Evolutionary conservation across 2,888 invertebrate genomes (phyloP), one percentile per base, ranked within the genome.

Genomic region (Thymelicus sylvestris): DNA sequence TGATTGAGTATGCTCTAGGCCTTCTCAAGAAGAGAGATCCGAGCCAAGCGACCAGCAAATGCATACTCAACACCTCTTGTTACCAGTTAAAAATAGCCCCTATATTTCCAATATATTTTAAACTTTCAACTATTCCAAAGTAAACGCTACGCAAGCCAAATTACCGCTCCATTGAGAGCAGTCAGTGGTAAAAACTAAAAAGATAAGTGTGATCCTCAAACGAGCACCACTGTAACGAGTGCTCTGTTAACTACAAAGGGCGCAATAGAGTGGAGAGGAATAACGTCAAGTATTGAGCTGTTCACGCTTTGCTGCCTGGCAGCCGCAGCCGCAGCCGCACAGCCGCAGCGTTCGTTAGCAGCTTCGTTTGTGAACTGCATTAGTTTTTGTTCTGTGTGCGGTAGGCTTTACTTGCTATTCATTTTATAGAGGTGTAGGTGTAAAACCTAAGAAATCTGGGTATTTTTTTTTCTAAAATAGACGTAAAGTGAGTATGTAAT

Each of bases 181-280:
- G 19, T 52, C 15, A 52, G 19, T 12, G 50, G 31, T 31, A 5
- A 31, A 19, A 12, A 19, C 6, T 19, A 52, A 52, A 52, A 52
- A 52, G 50, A 19, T 52, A 52, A 52, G 50, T 52, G 50, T 19
- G 19, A 19, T 50, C 15, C 50, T 52, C 8, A 52, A 52, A 52
- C 50, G 15, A 19, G 15, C 7, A 8, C 7, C 12, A 19, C 15
- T 52, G 50, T 52, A 19, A 52, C 48, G n/a, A n/a, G 50, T 52
- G 6, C 6, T 7, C 50, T 19, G 50, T 52, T 52, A 52, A 52
- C 50, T 52, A 52, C 50, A 52, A 52, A 52, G 50, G 50, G 50
- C 15, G 19, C 50, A n/a, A 52, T 19, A 19, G 50, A 52, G 50
- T 19, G 15, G 50, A 52, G 50, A 7, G 48, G 8, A 52, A 52